phyloP scores from a whole-genome alignment of 1,140 invertebrate genomes.

The Atta cephalotes region DNA sequence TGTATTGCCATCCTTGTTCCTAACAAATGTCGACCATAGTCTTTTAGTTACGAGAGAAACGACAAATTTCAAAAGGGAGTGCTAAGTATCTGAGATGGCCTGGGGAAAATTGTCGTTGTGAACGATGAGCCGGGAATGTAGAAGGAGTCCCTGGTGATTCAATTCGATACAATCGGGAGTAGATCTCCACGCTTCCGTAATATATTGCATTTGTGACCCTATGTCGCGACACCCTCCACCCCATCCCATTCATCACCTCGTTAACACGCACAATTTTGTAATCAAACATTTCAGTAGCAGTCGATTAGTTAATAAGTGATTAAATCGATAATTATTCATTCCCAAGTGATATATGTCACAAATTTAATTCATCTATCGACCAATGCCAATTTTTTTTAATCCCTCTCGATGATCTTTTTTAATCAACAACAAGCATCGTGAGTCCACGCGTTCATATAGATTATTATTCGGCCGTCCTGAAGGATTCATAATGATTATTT shows the following conservation, averaged over 20 bases:
- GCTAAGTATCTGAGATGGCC: conserved; percentile 68
- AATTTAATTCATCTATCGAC: neutral
- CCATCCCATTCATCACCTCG: conserved; percentile 51
- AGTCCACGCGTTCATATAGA: neutral
- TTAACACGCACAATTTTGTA: conserved; percentile 58
- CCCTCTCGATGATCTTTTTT: neutral
- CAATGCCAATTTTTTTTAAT: neutral
- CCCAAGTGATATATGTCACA: neutral
- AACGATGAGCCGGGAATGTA: conserved; percentile 52
- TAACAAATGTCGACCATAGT: conserved; percentile 41
- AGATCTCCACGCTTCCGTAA: conserved; percentile 78
- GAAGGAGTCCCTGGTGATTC: conserved; percentile 74
- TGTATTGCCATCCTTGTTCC: conserved; percentile 42
- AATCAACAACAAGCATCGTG: neutral
- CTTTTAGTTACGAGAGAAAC: conserved; percentile 67
- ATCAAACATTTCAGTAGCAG: conserved; percentile 17
- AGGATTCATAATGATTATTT: neutral
- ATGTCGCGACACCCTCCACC: conserved; percentile 50
- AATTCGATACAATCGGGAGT: conserved; percentile 81
- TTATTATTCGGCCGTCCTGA: neutral
- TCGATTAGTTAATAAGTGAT: neutral
- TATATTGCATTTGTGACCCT: conserved; percentile 75
- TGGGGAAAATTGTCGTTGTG: conserved; percentile 57
- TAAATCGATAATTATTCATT: neutral
- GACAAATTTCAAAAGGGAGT: conserved; percentile 73